Evolutionary conservation across 2,113 vertebrate species (phyloP).

Genomic region (Tonatia bakeri): DNA sequence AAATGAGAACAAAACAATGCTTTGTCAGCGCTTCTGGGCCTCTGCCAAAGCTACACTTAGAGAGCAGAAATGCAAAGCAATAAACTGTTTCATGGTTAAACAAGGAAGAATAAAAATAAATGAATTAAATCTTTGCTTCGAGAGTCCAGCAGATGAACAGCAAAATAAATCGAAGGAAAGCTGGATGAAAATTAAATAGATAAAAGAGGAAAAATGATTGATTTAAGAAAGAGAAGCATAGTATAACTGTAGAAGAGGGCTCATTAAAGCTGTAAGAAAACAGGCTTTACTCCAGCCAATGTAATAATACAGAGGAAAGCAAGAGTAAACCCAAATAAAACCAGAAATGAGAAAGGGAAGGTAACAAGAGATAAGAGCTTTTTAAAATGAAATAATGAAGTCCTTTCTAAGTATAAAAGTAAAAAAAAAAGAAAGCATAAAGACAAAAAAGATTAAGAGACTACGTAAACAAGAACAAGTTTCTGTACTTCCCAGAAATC

Average conservation of each 20-base stretch:
- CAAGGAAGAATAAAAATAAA: constrained; percentile 52
- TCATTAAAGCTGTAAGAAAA: constrained; percentile 22
- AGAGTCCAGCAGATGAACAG: constrained; percentile 31
- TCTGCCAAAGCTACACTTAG: constrained; percentile 28
- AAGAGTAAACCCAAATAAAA: constrained; percentile 34
- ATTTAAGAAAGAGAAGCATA: background rate
- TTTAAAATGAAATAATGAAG: background rate
- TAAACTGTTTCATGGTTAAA: constrained; percentile 57
- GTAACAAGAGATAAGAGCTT: background rate
- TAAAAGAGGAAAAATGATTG: background rate
- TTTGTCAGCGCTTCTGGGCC: background rate
- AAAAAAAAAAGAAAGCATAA: background rate
- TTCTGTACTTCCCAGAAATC: background rate
- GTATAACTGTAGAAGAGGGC: background rate
- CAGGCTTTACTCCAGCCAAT: background rate
- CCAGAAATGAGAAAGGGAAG: background rate
- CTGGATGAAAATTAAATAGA: constrained; percentile 23
- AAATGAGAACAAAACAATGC: constrained; percentile 61
- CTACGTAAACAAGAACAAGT: background rate
- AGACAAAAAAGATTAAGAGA: background rate
- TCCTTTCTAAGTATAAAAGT: background rate
- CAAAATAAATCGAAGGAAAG: background rate
- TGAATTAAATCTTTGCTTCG: constrained; percentile 13
- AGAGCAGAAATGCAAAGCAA: constrained; percentile 41
- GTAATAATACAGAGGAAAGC: constrained; percentile 22